phyloP scores from a whole-genome alignment of 1,140 invertebrate genomes.

The Plectrocnemia conspersa region DNA sequence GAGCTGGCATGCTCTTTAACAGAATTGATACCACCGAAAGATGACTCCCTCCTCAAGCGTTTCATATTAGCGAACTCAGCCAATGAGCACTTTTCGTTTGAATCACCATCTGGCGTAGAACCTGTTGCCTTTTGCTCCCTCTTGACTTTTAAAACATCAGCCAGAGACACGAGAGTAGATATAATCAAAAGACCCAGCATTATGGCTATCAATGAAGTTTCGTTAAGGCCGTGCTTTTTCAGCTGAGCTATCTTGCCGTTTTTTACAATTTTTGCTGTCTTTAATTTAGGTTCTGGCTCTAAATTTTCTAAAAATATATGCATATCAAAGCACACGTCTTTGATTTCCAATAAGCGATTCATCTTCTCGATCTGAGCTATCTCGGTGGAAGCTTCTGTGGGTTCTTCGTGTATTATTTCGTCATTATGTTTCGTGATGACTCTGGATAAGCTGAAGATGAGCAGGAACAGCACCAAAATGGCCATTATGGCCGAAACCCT shows the following conservation, averaged over 20 bases:
- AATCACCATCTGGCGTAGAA: conserved; percentile 2
- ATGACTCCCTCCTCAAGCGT: conserved; percentile 27
- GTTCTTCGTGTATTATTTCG: no score
- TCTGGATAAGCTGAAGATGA: no score
- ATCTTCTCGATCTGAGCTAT: no score
- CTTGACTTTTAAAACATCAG: conserved; percentile 20
- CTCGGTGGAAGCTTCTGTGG: no score
- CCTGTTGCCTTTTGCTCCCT: conserved; percentile 10
- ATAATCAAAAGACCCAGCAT: conserved; percentile 18
- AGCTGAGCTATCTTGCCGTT: not conserved
- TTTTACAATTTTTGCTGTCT: not conserved
- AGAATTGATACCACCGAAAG: not conserved
- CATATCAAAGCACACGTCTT: conserved; percentile 19
- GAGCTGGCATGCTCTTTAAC: not conserved
- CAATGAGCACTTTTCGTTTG: conserved; percentile 21
- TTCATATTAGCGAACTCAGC: conserved; percentile 31
- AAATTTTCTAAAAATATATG: conserved; percentile 22
- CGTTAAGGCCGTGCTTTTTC: conserved; percentile 10
- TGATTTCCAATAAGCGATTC: conserved; percentile 10
- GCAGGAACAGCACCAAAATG: no score
- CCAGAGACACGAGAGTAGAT: conserved; percentile 9
- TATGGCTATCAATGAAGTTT: conserved; percentile 11
- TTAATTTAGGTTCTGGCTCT: not conserved
- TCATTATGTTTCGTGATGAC: no score
- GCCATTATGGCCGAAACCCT: no score